These are phyloP conservation scores for Lycaena phlaeas DNA, from an alignment of 2,888 invertebrate species.

Conservation along the genomic window DNA sequence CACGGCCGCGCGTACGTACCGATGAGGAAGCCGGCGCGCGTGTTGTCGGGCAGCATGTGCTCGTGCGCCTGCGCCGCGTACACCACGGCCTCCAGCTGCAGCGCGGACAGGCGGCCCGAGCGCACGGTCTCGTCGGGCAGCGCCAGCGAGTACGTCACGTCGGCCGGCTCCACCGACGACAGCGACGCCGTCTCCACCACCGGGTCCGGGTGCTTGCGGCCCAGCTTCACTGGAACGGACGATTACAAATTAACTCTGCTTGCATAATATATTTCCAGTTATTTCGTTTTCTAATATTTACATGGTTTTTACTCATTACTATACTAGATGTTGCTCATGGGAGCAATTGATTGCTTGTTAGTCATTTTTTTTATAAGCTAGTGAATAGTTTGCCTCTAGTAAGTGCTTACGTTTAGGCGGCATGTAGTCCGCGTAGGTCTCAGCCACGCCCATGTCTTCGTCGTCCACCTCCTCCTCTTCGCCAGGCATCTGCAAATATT, in stretches of 20 bases:
- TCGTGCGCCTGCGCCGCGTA: constrained; percentile 98
- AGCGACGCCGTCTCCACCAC: constrained; percentile 99
- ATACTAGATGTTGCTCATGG: too few species aligned
- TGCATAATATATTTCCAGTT: too few species aligned
- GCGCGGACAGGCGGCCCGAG: constrained; percentile 89
- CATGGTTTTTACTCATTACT: too few species aligned
- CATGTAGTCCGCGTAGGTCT: constrained; percentile 99
- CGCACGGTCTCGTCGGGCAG: constrained; percentile 89
- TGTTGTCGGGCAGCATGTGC: constrained; percentile 88
- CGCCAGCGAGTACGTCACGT: constrained; percentile 89
- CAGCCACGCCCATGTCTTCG: constrained; percentile 97
- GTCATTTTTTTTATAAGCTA: too few species aligned
- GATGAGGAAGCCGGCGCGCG: constrained; percentile 95
- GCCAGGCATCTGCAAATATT: too few species aligned
- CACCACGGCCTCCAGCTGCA: constrained; percentile 97
- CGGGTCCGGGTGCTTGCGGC: constrained; percentile 97
- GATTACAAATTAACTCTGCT: too few species aligned
- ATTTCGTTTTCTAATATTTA: too few species aligned
- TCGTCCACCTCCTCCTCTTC: constrained; percentile 93
- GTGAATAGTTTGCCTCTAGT: too few species aligned
- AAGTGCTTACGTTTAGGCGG: constrained; percentile 93
- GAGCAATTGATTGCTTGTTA: too few species aligned
- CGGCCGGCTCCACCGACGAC: constrained; percentile 95
- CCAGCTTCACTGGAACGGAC: constrained; percentile 85
- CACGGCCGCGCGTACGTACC: too few species aligned